Percentiles rank a stretch among this genome's conserved stretches.
Conservation (phyloP, 2,113 vertebrate genomes). For the Puntigrus tetrazona region DNA sequence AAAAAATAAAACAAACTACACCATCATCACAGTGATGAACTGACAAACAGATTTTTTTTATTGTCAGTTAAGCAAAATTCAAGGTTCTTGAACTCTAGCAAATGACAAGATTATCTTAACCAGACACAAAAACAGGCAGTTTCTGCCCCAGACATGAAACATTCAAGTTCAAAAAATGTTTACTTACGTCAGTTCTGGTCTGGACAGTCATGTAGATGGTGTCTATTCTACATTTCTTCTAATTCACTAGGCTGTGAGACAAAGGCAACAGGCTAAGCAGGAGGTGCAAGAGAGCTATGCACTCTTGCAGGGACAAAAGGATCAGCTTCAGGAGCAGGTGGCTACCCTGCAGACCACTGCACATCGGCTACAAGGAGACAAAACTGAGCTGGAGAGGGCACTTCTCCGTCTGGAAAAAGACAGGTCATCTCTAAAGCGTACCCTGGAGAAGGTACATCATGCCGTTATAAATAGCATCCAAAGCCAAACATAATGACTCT, state of each 20-base stretch:
- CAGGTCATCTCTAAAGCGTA: conserved; percentile 70
- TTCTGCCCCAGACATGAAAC: neutral
- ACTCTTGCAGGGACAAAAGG: conserved; percentile 63
- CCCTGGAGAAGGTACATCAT: conserved; percentile 73
- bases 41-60: neutral
- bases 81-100: neutral
- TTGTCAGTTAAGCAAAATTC: neutral
- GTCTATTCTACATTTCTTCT: neutral
- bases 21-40: neutral
- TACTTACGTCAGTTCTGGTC: neutral
- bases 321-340: conserved; percentile 64
- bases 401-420: conserved; percentile 70
- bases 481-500: neutral
- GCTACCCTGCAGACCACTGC: conserved; percentile 60
- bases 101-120: neutral
- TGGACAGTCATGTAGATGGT: neutral
- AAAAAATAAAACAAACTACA: neutral
- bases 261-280: conserved; percentile 59
- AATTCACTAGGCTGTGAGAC: conserved; percentile 64
- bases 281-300: conserved; percentile 47
- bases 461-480: neutral
- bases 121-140: neutral
- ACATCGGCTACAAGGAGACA: conserved; percentile 71
- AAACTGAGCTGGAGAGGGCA: conserved; percentile 63
- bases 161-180: neutral